phyloP scores from a whole-genome alignment of 2,797 vertebrate species.

The Hypotaenidia okinawae region DNA sequence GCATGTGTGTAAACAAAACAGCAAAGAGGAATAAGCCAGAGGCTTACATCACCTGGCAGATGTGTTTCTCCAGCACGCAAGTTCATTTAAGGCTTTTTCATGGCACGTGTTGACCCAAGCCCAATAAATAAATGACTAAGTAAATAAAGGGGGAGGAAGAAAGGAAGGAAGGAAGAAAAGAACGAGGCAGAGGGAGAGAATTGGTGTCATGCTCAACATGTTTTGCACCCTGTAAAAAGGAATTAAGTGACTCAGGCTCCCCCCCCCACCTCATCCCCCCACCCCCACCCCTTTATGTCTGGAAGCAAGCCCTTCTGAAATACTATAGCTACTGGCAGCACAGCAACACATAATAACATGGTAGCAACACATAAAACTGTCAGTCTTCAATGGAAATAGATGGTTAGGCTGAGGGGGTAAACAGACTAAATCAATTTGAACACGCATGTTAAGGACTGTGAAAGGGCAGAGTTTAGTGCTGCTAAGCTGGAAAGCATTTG shows the following conservation, averaged over 20 bases:
- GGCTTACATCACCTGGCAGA: constrained; percentile 78
- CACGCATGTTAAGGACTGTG: constrained; percentile 80
- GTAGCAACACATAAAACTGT: constrained; percentile 90
- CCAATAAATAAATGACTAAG: constrained; percentile 21
- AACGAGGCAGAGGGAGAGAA: background rate
- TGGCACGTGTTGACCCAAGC: constrained; percentile 40
- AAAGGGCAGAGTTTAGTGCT: constrained; percentile 79
- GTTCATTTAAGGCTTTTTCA: constrained; percentile 70
- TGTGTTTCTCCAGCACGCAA: constrained; percentile 64
- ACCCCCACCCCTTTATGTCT: constrained; percentile 81
- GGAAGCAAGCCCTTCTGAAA: constrained; percentile 86
- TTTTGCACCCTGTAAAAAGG: constrained; percentile 78
- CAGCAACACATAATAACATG: constrained; percentile 88
- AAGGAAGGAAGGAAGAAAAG: background rate
- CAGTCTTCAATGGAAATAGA: constrained; percentile 79
- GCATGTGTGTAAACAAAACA: constrained; percentile 72
- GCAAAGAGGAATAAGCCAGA: constrained; percentile 73
- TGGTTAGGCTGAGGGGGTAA: constrained; percentile 75
- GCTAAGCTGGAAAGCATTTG: constrained; percentile 80
- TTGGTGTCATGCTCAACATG: constrained; percentile 66
- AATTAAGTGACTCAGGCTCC: constrained; percentile 49
- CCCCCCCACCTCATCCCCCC: constrained; percentile 31
- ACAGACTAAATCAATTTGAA: constrained; percentile 88
- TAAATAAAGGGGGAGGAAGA: background rate
- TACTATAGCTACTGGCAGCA: constrained; percentile 84